Conservation (phyloP, 2,888 invertebrate genomes). For the Yponomeuta evonymella region DNA sequence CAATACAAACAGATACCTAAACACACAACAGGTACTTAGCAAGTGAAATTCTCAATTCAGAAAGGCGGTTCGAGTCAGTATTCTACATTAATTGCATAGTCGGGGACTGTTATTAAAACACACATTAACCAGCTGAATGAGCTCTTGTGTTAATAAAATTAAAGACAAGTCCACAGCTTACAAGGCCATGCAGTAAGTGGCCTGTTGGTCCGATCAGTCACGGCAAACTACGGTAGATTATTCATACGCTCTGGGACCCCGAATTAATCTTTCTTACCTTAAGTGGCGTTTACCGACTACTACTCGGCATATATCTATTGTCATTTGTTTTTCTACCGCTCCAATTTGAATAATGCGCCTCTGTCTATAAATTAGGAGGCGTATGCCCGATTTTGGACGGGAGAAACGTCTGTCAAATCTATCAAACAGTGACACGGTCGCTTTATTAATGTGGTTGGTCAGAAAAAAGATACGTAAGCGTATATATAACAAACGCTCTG, state of each 20-base stretch:
- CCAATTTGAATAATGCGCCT: neutral
- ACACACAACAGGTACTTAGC: too few species aligned
- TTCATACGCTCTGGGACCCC: conserved; percentile 43
- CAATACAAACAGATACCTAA: too few species aligned
- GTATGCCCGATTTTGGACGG: too few species aligned
- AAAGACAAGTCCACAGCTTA: neutral
- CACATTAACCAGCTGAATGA: neutral
- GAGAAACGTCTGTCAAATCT: too few species aligned
- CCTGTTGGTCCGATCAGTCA: neutral
- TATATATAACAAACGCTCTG: too few species aligned
- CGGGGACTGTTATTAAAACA: too few species aligned
- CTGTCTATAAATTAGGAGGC: neutral
- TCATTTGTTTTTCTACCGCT: conserved; percentile 6
- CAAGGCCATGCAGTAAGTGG: neutral
- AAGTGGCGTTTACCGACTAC: conserved; percentile 26
- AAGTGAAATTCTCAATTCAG: too few species aligned
- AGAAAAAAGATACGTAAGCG: too few species aligned
- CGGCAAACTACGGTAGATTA: conserved; percentile 31
- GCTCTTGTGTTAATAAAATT: neutral
- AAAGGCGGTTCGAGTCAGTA: too few species aligned
- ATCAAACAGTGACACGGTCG: too few species aligned
- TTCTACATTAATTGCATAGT: too few species aligned
- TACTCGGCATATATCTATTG: conserved; percentile 11
- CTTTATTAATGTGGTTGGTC: too few species aligned
- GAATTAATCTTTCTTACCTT: conserved; percentile 43